These are phyloP conservation scores for Paraescarpia echinospica DNA, from an alignment of 1,140 invertebrate species.

Conservation along the genomic window DNA sequence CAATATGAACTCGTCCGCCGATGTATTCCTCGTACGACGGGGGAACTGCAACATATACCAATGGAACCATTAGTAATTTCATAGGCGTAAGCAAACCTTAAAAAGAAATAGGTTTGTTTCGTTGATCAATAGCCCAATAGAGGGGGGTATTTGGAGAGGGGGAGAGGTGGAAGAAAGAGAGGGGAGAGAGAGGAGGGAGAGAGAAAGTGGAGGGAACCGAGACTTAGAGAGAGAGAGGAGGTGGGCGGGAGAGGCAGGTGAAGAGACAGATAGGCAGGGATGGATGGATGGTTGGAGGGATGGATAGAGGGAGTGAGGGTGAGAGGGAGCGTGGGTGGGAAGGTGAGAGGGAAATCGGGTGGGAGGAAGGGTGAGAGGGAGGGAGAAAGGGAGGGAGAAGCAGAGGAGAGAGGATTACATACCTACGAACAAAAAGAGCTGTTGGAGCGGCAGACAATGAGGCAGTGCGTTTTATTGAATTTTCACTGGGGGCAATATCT, in stretches of 20 bases:
- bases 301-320: not conserved
- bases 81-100: not conserved
- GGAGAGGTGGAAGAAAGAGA: not conserved
- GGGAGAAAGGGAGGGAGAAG: no score
- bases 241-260: no score
- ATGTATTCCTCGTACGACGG: constrained; percentile 18
- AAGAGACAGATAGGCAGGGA: no score
- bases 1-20: not conserved
- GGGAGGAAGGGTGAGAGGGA: not conserved
- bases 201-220: not conserved
- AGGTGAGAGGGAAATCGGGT: not conserved
- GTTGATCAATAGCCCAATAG: not conserved
- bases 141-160: not conserved
- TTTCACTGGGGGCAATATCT: no score
- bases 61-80: not conserved
- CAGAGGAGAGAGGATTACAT: no score
- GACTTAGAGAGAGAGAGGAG: not conserved
- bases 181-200: not conserved
- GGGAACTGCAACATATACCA: not conserved
- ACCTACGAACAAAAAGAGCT: no score
- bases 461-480: no score
- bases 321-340: not conserved
- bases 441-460: no score
- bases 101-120: no score
- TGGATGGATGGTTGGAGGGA: not conserved